Evolutionary conservation across 2,113 vertebrate species (phyloP), one percentile per base, ranked within the genome.

Genomic region (Circaetus cinerascens): DNA sequence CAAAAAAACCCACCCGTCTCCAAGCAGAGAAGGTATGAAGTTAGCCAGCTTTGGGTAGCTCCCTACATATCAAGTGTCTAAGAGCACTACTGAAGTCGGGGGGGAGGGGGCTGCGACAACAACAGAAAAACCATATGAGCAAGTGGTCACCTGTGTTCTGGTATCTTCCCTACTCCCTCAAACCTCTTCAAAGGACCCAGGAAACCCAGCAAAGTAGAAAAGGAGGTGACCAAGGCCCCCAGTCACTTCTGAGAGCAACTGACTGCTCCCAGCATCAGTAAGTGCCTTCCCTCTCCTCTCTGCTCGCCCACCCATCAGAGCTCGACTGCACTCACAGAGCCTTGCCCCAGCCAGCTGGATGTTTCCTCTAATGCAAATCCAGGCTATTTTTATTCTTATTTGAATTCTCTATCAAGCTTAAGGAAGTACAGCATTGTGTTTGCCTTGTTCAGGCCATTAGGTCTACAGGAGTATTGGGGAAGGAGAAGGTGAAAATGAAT

Each of bases 281-380:
- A 69, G 6, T 3, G 15, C 29, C 30, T 83, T 55, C 56, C 59
- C 30, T 50, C 41, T 78, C 29, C 22, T 63, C 15, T 45, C 27
- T 5, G 4, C 6, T 48, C 56, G 3, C 48, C 27, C 27, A 8
- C 19, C 29, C 9, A 7, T 16, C 11, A 1, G 23, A 40, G 67
- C 45, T 50, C 2, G 7, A 14, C 55, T 50, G 38, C 22, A 36
- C 38, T 32, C 13, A 0, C 30, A 78, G 38, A 80, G 30, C 32
- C 57, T 18, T 34, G 32, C 79, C 45, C 57, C 32, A 68, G 71
- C 17, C 88, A 84, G 74, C 36, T 3, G 7, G 32, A 60, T 67
- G 71, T 60, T 92, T 94, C 72, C 85, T 73, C 36, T 60, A 85
- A 87, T 83, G 90, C 91, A 96, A 96, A 95, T 51, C 20, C n/a